Percentiles rank a stretch among this genome's conserved stretches.
Evolutionary conservation across 2,113 vertebrate species (phyloP).

Genomic region (Tragelaphus imberbis): DNA sequence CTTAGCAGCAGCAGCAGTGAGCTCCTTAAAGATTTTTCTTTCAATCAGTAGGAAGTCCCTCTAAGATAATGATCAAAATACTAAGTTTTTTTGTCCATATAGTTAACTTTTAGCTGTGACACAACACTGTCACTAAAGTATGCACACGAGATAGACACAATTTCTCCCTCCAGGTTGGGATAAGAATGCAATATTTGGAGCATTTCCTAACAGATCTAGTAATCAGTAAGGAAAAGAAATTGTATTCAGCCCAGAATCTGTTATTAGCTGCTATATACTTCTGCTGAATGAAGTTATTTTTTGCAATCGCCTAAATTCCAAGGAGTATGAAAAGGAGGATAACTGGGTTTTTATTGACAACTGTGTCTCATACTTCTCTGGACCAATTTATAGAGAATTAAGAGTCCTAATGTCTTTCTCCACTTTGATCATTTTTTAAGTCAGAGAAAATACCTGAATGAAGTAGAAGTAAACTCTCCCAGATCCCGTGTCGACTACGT

Average conservation of each 20-base stretch:
- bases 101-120: neutral
- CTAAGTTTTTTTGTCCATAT: neutral
- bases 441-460: neutral
- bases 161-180: neutral
- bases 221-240: neutral
- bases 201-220: constrained; percentile 8
- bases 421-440: neutral
- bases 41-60: neutral
- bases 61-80: neutral
- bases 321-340: neutral
- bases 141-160: neutral
- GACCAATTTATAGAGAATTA: neutral
- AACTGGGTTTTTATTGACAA: neutral
- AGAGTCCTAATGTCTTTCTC: neutral
- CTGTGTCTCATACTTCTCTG: neutral
- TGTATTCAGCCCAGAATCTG: neutral
- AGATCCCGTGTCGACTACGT: neutral
- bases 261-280: neutral
- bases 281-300: neutral
- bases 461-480: neutral
- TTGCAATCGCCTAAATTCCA: neutral
- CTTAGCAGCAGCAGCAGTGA: neutral
- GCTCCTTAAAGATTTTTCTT: neutral
- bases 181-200: neutral
- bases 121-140: neutral